phyloP scores from a whole-genome alignment of 2,113 vertebrate species.

The Ardeotis arabs region DNA sequence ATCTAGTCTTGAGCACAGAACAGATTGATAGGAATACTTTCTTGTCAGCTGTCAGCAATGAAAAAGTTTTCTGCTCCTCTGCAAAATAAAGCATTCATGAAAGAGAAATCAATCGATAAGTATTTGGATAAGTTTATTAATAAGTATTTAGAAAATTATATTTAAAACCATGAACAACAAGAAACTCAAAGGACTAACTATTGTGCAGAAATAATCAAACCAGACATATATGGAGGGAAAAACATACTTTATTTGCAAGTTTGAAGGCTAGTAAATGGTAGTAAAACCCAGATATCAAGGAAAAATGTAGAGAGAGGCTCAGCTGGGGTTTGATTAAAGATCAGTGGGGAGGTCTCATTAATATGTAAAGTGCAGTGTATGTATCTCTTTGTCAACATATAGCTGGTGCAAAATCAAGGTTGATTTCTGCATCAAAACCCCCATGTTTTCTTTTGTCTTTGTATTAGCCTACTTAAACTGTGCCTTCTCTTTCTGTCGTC shows the following conservation, averaged over 20 bases:
- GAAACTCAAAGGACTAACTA: not conserved
- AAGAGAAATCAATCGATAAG: not conserved
- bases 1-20: not conserved
- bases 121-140: not conserved
- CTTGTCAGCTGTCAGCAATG: not conserved
- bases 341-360: not conserved
- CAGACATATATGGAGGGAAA: not conserved
- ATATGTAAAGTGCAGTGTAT: not conserved
- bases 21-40: not conserved
- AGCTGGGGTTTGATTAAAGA: not conserved
- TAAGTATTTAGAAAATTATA: not conserved
- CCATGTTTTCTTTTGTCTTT: not conserved
- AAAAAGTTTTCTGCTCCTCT: not conserved
- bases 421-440: not conserved
- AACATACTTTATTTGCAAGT: not conserved
- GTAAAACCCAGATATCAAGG: not conserved
- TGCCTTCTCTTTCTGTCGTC: not conserved
- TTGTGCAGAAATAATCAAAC: not conserved
- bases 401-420: not conserved
- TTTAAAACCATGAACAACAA: not conserved
- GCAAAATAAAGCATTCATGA: not conserved
- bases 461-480: not conserved
- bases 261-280: not conserved
- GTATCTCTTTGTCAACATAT: not conserved
- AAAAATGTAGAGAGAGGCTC: not conserved